phyloP scores from a whole-genome alignment of 2,888 invertebrate genomes.

The Euzetes globulus region DNA sequence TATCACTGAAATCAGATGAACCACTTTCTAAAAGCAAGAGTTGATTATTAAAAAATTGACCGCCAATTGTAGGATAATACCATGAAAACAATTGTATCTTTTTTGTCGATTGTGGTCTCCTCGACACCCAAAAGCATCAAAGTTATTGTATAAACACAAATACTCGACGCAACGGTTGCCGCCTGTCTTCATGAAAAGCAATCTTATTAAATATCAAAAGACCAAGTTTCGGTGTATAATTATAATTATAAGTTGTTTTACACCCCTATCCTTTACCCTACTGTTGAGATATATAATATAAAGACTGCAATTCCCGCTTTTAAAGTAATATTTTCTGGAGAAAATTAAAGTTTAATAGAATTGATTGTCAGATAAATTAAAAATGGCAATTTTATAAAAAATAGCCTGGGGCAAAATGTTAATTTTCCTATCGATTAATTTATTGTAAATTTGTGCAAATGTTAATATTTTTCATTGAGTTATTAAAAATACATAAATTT shows the following conservation, averaged over 20 bases:
- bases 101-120: conserved; percentile 47
- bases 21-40: conserved; percentile 56
- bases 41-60: neutral
- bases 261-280: too few relatives aligned
- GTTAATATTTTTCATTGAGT: neutral
- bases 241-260: too few relatives aligned
- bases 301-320: too few relatives aligned
- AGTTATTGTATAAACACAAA: conserved; percentile 70
- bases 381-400: too few relatives aligned
- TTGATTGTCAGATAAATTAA: too few relatives aligned
- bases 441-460: too few relatives aligned
- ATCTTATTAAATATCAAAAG: neutral
- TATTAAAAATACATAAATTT: too few relatives aligned
- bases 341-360: too few relatives aligned
- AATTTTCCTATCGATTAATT: too few relatives aligned
- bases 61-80: neutral
- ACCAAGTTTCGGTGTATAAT: neutral
- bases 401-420: too few relatives aligned
- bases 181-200: conserved; percentile 57
- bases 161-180: conserved; percentile 77
- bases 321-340: too few relatives aligned
- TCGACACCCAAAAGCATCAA: conserved; percentile 59
- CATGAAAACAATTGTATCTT: conserved; percentile 32
- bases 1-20: conserved; percentile 61
- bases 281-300: too few relatives aligned